Base-by-base conservation (phyloP, 2,113 vertebrate genomes). In the Tachuris rubrigastra region DNA sequence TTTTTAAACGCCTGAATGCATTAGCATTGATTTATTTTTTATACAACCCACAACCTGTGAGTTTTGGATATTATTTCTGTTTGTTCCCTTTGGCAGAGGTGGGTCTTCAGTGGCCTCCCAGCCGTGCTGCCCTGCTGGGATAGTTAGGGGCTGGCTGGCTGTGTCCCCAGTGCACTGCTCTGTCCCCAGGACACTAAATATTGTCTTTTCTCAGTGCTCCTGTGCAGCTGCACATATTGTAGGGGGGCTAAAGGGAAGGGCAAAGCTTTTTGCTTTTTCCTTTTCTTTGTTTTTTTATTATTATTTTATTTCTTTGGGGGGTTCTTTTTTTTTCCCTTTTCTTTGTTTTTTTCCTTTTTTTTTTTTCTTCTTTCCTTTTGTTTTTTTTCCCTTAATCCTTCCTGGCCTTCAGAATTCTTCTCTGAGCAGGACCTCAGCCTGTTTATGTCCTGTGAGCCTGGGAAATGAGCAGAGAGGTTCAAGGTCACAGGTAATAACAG, bases 11-110 rank as follows among this genome's bases (percentile, higher is more conserved):
- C 81, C 19, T 18, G 49, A 73, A 53, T 83, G 78, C 44, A 66
- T 90, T 87, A 85, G 78, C 90, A 95, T 62, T 46, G 94, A 91
- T 94, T 95, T 60, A 47, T 93, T 87, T 60, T 82, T 62, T 75
- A 91, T 62, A 52, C 68, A 72, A 23, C 44, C 81, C 44, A 8
- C 25, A 16, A 86, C 68, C 73, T 47, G 52, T 31, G 74, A 82
- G 67, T 39, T 69, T n/a, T 30, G 22, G 37, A 3, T 21, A 12
- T 82, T 68, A 16, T 49, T 93, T 60, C 62, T 82, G 0, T 65
- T 37, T 16, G n/a, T 37, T 85, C 47, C 35, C 52, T 39, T 6
- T 28, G 33, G 62, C 44, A 68, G 22, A 67, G 2, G 16, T 7
- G 27, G 56, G 13, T 33, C 5, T 31, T 6, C 7, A 42, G 75